Evolutionary conservation across 2,113 vertebrate species (phyloP), one percentile per base, ranked within the genome.

Genomic region (Microcebus ravelobensis): DNA sequence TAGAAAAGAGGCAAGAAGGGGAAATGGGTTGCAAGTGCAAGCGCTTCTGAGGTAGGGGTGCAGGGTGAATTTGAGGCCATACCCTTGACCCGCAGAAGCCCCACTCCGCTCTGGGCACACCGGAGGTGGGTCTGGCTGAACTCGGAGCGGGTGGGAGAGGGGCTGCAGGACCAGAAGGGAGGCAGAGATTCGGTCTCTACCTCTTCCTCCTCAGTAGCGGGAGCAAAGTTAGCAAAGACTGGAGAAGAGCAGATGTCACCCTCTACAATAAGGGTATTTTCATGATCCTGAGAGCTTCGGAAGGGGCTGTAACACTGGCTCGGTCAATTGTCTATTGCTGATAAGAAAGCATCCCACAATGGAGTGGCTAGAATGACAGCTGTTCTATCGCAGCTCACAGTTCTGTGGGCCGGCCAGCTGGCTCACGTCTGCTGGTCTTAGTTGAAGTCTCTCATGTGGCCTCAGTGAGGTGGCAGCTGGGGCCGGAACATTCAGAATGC

Each of bases 11-110:
- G n/a, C 73, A 82, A 34, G 25, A 36, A 50, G 39, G 10, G 8
- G 4, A 12, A 34, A 21, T 14, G 59, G 20, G 36, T n/a, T 8
- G 2, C 3, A 2, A 42, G 59, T 0, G 2, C 25, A 52, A 57
- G 25, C 3, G 23, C 27, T 31, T 39, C 34, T 31, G 9, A 67
- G n/a, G 63, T 73, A 36, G 59, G 55, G n/a, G 27, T 36, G 5
- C 36, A 20, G 20, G 48, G 3, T 3, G 2, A 34, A 36, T 11
- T 3, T 4, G 13, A 70, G 50, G 27, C 42, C 14, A 3, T 4
- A 14, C 6, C 20, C 31, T 15, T 21, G 57, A 55, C 63, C 45
- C 45, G 21, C 12, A 4, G 27, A 31, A 20, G 7, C 18, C 34
- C 15, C 61, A 8, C 23, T 73, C 42, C n/a, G 6, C 34, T 57